Conservation (phyloP, 2,888 invertebrate species). For the Steromphala cineraria region DNA sequence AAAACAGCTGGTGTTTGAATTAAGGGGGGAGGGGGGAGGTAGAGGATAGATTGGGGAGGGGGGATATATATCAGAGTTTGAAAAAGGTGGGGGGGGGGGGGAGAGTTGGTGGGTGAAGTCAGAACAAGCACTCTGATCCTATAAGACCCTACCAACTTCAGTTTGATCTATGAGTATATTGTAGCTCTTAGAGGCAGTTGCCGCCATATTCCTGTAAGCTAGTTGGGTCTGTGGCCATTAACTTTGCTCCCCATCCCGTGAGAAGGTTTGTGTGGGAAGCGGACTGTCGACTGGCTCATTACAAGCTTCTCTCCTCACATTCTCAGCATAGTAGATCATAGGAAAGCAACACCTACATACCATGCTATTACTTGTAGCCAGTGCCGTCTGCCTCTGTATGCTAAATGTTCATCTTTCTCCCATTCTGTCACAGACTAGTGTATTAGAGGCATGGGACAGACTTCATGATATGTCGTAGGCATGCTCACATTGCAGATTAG, state of each 20-base stretch:
- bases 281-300: slow-evolving; percentile 9
- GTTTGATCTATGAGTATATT: not conserved
- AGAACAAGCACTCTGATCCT: too few relatives aligned
- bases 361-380: not conserved
- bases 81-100: not conserved
- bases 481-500: not conserved
- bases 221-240: too few relatives aligned
- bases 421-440: slow-evolving; percentile 7
- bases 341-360: slow-evolving; percentile 10
- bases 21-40: not conserved
- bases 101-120: not conserved
- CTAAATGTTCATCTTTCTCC: slow-evolving; percentile 11
- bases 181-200: not conserved
- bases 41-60: not conserved
- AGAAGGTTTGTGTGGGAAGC: not conserved
- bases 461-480: not conserved
- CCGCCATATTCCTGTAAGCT: too few relatives aligned
- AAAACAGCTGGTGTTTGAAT: slow-evolving; percentile 11
- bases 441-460: not conserved
- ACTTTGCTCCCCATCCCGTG: not conserved
- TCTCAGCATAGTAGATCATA: slow-evolving; percentile 14
- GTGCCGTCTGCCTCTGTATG: not conserved
- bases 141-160: too few relatives aligned
- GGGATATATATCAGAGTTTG: not conserved
- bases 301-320: not conserved